Base-by-base conservation (phyloP, 1,140 invertebrate species). In the Ostrea denselamellosa region DNA sequence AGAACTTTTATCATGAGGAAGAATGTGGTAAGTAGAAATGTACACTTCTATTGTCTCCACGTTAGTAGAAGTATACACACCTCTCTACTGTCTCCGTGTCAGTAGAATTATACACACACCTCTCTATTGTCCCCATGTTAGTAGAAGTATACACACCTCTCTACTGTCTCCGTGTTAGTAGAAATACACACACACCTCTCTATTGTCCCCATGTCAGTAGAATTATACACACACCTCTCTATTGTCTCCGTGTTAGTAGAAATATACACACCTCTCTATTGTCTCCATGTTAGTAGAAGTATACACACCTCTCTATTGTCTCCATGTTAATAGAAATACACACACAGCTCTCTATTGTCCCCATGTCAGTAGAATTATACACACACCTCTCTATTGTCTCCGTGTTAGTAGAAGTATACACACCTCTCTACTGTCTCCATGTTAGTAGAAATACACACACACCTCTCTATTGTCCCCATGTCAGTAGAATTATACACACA, bases 401-500 rank as follows among this genome's bases (percentile, higher is more conserved):
- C 96, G 65, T 44, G 34, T 44, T 44, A 44, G 1, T 5, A 44
- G 34, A 44, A 44, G 5, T 44, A 44, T 22, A 83, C 87, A 91
- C 84, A 95, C 95, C 92, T 94, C 12, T 92, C 94, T 92, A 89
- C 96, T 96, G 89, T 97, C 96, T 65, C 96, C 96, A n/a, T 44
- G 34, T 44, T 44, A 44, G 1, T 5, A 44, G 34, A 44, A 44
- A 44, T 44, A n/a, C n/a, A 44, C 10, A 83, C 87, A 91, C 84
- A 95, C 95, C 92, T 94, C 12, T 92, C 94, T 92, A 89, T 96
- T 96, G 89, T 97, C 96, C 58, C 96, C 96, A n/a, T 44, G 34
- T 44, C 5, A 44, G 1, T 5, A 44, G 34, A 44, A 44, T n/a
- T n/a, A 44, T 44, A 44, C 10, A 83, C 87, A 91, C 84, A 95